These are phyloP conservation scores for Bambusicola thoracicus DNA, from an alignment of 2,113 vertebrate genomes.

Conservation along the genomic window DNA sequence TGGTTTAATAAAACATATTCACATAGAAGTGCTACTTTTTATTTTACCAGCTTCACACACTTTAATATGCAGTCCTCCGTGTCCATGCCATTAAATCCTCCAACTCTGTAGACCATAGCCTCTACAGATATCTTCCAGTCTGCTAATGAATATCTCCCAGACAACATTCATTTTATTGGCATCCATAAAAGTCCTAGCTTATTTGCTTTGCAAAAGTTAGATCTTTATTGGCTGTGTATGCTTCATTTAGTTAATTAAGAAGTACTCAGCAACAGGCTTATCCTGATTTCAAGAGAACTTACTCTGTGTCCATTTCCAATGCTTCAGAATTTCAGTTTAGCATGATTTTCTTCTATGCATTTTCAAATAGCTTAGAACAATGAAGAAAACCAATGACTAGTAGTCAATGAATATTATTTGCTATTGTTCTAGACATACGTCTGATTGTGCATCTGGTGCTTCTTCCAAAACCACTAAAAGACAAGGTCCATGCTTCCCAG, in stretches of 20 bases:
- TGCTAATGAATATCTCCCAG: conserved; percentile 26
- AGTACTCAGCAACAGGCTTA: conserved; percentile 24
- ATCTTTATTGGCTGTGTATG: not conserved
- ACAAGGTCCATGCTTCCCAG: not conserved
- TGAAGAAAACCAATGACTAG: not conserved
- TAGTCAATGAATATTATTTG: not conserved
- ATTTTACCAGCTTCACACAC: not conserved
- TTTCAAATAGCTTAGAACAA: not conserved
- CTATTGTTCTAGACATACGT: not conserved
- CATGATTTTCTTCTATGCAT: not conserved
- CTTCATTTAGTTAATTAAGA: conserved; percentile 43
- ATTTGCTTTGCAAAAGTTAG: conserved; percentile 36
- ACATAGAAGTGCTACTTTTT: not conserved
- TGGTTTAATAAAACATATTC: conserved; percentile 45
- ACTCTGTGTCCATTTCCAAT: not conserved
- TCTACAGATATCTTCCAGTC: conserved; percentile 13
- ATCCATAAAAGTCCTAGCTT: conserved; percentile 14
- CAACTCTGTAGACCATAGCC: conserved; percentile 52
- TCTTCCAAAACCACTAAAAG: not conserved
- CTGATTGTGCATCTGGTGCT: not conserved
- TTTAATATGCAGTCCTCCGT: not conserved
- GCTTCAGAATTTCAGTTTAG: not conserved
- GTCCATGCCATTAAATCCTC: conserved; percentile 18
- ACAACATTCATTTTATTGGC: conserved; percentile 25
- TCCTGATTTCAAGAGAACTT: conserved; percentile 18